These are phyloP conservation scores for Rhinichthys klamathensis DNA, from an alignment of 2,113 vertebrate genomes.

Conservation along the genomic window DNA sequence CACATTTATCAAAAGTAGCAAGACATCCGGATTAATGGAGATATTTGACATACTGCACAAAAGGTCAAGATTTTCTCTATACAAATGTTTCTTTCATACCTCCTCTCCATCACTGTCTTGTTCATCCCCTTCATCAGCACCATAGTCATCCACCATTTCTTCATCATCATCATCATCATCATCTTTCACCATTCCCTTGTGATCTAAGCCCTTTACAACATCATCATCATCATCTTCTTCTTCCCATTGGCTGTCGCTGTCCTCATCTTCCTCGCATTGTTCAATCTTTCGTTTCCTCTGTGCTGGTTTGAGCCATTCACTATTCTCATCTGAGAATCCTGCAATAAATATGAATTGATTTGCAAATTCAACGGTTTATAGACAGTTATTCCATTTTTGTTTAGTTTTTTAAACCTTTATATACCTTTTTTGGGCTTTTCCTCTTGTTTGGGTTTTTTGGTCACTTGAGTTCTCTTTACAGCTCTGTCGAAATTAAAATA, in stretches of 20 bases:
- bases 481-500: slow-evolving; percentile 65
- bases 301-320: slow-evolving; percentile 77
- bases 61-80: background rate
- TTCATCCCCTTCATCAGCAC: slow-evolving; percentile 72
- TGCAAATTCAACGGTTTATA: background rate
- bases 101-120: slow-evolving; percentile 73
- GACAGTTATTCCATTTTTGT: background rate
- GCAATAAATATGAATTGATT: background rate
- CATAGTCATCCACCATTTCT: slow-evolving; percentile 89
- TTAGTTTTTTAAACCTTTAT: background rate
- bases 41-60: background rate
- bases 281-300: slow-evolving; percentile 75
- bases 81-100: slow-evolving; percentile 50
- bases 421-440: slow-evolving; percentile 71
- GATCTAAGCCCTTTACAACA: slow-evolving; percentile 61
- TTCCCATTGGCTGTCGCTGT: slow-evolving; percentile 77
- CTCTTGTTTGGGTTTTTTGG: slow-evolving; percentile 48
- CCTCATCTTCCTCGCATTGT: slow-evolving; percentile 67
- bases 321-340: slow-evolving; percentile 84
- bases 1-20: background rate
- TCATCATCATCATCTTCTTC: slow-evolving; percentile 68
- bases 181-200: slow-evolving; percentile 13
- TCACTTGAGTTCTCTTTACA: slow-evolving; percentile 70
- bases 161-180: slow-evolving; percentile 78
- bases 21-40: background rate